Conservation (phyloP, 1,140 invertebrate genomes). For the Branchinecta lindahli region DNA sequence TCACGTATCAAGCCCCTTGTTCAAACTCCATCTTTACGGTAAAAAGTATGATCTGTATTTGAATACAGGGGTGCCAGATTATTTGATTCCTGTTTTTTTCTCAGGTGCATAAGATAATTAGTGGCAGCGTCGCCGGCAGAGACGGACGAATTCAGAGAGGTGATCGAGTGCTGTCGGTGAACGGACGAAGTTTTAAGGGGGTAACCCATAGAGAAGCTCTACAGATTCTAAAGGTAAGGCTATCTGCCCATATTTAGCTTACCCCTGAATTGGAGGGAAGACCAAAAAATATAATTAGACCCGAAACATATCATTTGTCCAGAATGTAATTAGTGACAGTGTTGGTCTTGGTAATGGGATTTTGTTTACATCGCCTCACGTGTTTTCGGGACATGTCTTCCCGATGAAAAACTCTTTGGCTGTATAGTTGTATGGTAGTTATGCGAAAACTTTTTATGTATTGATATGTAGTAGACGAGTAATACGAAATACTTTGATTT, state of each 20-base stretch:
- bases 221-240: conserved; percentile 56
- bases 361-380: too few species aligned
- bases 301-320: not conserved
- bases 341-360: too few species aligned
- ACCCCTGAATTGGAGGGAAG: not conserved
- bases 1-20: too few species aligned
- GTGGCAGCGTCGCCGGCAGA: conserved; percentile 63
- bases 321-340: not conserved
- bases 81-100: conserved; percentile 20
- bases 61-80: too few species aligned
- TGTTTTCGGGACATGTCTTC: too few species aligned
- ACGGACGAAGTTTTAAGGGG: conserved; percentile 61
- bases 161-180: conserved; percentile 72
- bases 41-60: too few species aligned
- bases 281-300: conserved; percentile 2
- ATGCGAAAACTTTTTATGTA: too few species aligned
- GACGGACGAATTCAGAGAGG: conserved; percentile 72
- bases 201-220: conserved; percentile 69
- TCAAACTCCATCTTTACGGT: too few species aligned
- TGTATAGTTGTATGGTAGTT: too few species aligned
- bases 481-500: too few species aligned
- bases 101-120: conserved; percentile 68
- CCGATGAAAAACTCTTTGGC: too few species aligned
- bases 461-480: too few species aligned
- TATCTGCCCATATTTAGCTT: not conserved